phyloP scores from a whole-genome alignment of 1,140 invertebrate species.

The Diprion similis region DNA sequence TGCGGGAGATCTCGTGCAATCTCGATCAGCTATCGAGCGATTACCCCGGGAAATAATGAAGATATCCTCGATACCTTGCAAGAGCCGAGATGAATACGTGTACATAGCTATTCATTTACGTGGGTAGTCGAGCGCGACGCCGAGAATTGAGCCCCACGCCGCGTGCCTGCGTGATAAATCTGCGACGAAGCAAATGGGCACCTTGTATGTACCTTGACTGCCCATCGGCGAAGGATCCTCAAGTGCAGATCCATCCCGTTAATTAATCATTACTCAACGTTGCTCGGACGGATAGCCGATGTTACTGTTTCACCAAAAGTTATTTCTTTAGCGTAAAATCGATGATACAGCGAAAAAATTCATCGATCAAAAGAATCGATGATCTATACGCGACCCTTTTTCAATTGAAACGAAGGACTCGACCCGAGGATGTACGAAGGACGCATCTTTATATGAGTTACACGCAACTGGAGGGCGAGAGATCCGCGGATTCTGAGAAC shows the following conservation, averaged over 20 bases:
- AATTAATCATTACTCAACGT: background rate
- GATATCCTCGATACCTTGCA: background rate
- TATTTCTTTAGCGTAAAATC: background rate
- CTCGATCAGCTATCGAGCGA: background rate
- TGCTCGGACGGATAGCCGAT: background rate
- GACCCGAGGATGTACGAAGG: background rate
- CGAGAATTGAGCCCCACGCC: too few species aligned
- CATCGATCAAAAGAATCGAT: too few species aligned
- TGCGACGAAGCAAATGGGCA: background rate
- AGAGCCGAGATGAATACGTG: background rate
- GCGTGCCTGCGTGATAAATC: background rate
- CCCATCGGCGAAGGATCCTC: too few species aligned
- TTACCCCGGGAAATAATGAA: background rate
- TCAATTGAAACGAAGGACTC: background rate
- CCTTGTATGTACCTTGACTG: background rate
- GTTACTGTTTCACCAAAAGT: background rate
- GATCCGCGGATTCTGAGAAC: constrained; percentile 54
- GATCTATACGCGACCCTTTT: background rate
- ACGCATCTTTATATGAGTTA: too few species aligned
- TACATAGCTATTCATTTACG: background rate
- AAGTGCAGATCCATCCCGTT: background rate
- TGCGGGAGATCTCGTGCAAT: background rate
- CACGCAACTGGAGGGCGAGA: constrained; percentile 34
- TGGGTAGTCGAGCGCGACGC: too few species aligned
- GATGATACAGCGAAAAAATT: background rate